Evolutionary conservation across 2,113 vertebrate species (phyloP), one percentile per base, ranked within the genome.

Genomic region (Symphodus melops): DNA sequence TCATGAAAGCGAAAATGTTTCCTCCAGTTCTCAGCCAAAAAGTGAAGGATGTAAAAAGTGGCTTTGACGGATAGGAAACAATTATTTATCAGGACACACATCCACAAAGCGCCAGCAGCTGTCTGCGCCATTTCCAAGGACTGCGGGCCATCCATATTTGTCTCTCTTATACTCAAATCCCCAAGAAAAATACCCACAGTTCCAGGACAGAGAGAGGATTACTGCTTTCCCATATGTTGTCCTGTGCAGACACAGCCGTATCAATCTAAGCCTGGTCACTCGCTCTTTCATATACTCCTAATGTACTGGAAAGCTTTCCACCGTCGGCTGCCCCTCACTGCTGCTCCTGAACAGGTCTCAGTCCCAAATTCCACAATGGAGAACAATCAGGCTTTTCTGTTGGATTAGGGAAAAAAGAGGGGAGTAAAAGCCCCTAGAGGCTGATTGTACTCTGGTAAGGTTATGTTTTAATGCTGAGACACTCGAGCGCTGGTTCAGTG

Each of bases 261-360:
- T 92, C 92, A 95, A 94, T 93, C 92, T 93, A 54, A 73, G 79
- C 84, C 79, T 88, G 91, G 92, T 90, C 94, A 92, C 83, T 85
- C 79, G 90, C 92, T 91, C 92, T 94, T 95, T 94, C 94, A 96
- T 95, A 95, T 92, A 94, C 91, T 93, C 89, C 95, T 95, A 97
- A 97, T 96, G 95, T 96, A 96, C 94, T 95, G 96, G 96, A 96
- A 97, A 96, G 93, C 84, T 95, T 95, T 95, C 93, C 93, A 91
- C 93, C 84, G 83, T 91, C 88, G 64, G 21, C 58, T 92, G 91
- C 93, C 94, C 93, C 87, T 93, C 83, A 79, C 87, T 92, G 92
- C 79, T 70, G 87, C 90, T 94, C 92, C 91, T 83, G 94, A 94
- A 94, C 89, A 92, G 73, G 69, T 84, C 83, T 85, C 65, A 63